Base-by-base conservation (phyloP, 2,113 vertebrate genomes). In the Phrynosoma platyrhinos region DNA sequence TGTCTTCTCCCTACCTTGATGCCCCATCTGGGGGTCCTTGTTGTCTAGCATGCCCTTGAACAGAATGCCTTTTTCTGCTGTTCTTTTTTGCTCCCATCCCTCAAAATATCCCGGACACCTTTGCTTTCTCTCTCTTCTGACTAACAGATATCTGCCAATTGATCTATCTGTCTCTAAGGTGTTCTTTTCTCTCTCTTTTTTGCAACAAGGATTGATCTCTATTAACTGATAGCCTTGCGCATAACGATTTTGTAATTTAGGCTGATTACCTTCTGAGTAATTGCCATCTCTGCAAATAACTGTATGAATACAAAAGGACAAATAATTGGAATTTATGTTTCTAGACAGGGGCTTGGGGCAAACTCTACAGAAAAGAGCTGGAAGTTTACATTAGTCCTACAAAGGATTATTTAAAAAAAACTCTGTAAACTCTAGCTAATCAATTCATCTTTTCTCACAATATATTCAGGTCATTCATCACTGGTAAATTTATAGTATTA, bases 261-360 rank as follows among this genome's bases (percentile, higher is more conserved):
- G 88, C 84, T 86, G 79, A 86, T 89, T 76, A 76, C 84, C 83
- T 69, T 86, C 52, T 86, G 88, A 89, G 62, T 82, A 86, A 89
- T 76, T 86, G 84, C 84, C 76, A 82, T 86, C 81, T 83, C 80
- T 88, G 79, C 79, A 85, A 81, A 77, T 76, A 89, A 86, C 2
- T 68, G 42, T 86, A 82, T 77, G 32, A 68, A 82, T 82, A 82
- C 58, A 42, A 82, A 69, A 76, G 58, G 69, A 77, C 69, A 89
- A 86, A 86, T 82, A 86, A 89, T 86, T 82, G 47, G 69, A 68
- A 82, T 86, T 68, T 84, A 89, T 80, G 55, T 66, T 66, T 84
- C 30, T n/a, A 88, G 47, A 79, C 52, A 36, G 25, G 23, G 52
- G n/a, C 9, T 75, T 36, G 20, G 5, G 75, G 40, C 25, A 55